Percentiles rank a stretch among this genome's conserved stretches.
These are phyloP conservation scores for Dichetophora obliterata DNA, from an alignment of 2,888 invertebrate genomes.

Conservation along the genomic window DNA sequence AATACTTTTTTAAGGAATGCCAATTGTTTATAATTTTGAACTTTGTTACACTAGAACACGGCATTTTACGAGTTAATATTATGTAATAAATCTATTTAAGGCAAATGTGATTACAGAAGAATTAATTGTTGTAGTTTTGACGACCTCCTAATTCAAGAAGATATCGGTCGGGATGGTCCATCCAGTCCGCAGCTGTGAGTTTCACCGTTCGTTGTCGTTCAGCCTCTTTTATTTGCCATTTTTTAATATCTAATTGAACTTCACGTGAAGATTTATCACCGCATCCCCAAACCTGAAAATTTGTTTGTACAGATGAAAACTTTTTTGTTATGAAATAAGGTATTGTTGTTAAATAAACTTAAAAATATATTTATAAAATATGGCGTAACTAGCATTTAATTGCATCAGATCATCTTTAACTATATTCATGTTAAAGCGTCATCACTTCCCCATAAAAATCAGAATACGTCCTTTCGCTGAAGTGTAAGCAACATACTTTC, in stretches of 20 bases:
- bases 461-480: too few species aligned
- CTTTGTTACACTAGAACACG: neutral
- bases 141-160: constrained; percentile 89
- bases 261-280: constrained; percentile 84
- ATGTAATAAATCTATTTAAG: neutral
- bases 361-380: constrained; percentile 26
- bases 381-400: too few species aligned
- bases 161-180: constrained; percentile 95
- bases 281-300: constrained; percentile 84
- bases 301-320: neutral
- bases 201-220: constrained; percentile 89
- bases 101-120: neutral
- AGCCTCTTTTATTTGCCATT: constrained; percentile 91
- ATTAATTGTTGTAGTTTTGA: constrained; percentile 80
- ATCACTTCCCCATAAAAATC: too few species aligned
- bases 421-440: too few species aligned
- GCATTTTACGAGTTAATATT: neutral
- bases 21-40: neutral
- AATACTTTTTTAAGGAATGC: neutral
- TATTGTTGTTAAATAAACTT: constrained; percentile 5
- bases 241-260: constrained; percentile 88
- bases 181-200: constrained; percentile 90
- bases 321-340: neutral
- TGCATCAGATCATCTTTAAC: too few species aligned
- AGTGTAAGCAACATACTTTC: too few species aligned